Base-by-base conservation (phyloP, 35 echinoderm and acorn worm genomes). In the Acanthaster planci region DNA sequence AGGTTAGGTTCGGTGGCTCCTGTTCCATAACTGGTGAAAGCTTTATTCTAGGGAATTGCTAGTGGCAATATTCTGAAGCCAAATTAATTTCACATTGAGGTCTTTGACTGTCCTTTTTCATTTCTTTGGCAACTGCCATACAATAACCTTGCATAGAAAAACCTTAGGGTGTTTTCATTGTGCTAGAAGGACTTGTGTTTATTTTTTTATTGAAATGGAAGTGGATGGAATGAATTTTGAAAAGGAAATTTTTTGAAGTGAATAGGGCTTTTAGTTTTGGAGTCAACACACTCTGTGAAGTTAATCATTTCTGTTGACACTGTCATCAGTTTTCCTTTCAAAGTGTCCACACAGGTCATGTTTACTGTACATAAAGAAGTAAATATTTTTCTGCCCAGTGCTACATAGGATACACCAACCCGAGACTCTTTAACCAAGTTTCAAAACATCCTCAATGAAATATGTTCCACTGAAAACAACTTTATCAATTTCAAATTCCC, bases 31-130 rank as follows among this genome's bases (percentile, higher is more conserved):
- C 42, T 29, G 34, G 1, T 72, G 64, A 72, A 72, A 72, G 64
- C 64, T 72, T 72, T 34, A 72, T 72, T 72, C 64, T 72, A 27
- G 64, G 10, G 26, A 72, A 72, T 72, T 34, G 29, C 64, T 30
- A 19, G 21, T 34, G 64, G 64, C 64, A 29, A 34, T 72, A 31
- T 72, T 31, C 64, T 14, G 64, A 34, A 26, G 34, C 34, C 64
- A 72, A 72, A 72, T 72, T 72, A 72, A 72, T 72, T 72, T 72
- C 64, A 72, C 23, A 26, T 72, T 72, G 64, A 29, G 14, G 18
- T 72, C 64, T 72, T 72, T 72, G 2, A 29, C 26, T 6, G 42
- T 47, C 42, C 42, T 47, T 47, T 47, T 47, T 47, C 42, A 47
- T 47, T 47, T 29, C 30, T 21, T 30, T 26, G 64, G 7, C 18